A percentile compares a stretch with the other conserved stretches of the same genome.
phyloP scores from a whole-genome alignment of 2,113 vertebrate genomes.

The Microcebus murinus region DNA sequence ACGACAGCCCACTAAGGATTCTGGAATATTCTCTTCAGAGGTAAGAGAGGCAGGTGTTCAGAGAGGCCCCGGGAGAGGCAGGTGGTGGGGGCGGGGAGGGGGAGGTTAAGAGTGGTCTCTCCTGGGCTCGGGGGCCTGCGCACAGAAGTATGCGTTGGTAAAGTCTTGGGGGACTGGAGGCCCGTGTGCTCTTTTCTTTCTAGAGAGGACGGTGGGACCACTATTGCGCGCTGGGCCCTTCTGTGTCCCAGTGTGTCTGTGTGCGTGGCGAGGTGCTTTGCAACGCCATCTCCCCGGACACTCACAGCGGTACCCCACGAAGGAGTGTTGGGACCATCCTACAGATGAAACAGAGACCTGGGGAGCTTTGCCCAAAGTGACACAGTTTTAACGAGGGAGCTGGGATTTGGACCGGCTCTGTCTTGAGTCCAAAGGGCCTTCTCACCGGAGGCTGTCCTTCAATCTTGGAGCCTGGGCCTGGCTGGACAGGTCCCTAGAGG shows the following conservation, averaged over 20 bases:
- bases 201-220: neutral
- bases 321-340: too few relatives aligned
- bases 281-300: neutral
- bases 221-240: accelerated
- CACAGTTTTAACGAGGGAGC: neutral
- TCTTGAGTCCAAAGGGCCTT: neutral
- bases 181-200: neutral
- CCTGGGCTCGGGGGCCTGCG: neutral
- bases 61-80: neutral
- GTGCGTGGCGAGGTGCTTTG: too few relatives aligned
- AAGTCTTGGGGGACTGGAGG: neutral
- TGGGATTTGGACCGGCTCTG: neutral
- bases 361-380: neutral
- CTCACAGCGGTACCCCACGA: neutral
- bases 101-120: neutral
- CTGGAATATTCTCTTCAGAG: slow-evolving; percentile 66
- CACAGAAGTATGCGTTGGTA: neutral
- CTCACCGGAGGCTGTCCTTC: neutral
- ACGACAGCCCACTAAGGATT: slow-evolving; percentile 28
- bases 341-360: neutral
- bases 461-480: neutral
- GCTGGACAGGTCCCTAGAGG: neutral
- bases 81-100: neutral
- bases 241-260: neutral
- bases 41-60: slow-evolving; percentile 40